Evolutionary conservation across 2,888 invertebrate species (phyloP), one percentile per base, ranked within the genome.

Genomic region (Platycnemis pennipes): DNA sequence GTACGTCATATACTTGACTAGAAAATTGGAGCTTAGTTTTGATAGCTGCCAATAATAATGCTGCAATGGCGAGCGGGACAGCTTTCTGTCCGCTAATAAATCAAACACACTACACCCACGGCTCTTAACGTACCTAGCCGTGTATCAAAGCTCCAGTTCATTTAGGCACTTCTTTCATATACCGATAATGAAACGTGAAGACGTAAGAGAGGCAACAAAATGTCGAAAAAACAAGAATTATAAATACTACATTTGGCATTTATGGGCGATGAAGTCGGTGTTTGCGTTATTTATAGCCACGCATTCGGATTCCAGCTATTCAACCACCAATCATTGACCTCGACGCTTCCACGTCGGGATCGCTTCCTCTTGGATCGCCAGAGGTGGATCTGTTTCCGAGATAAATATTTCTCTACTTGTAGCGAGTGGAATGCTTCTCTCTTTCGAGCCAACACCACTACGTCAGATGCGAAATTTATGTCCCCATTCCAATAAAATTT

Each of bases 221-320:
- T 31, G 69, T 69, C 69, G 31, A 63, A 26, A 63, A 26, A 63
- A 63, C 31, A 69, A 69, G 31, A 69, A 69, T 31, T 31, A 19
- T n/a, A 69, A 69, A 69, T n/a, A 69, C 69, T 69, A 31, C 69
- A 31, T 69, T 31, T 69, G 69, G 69, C n/a, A 69, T 69, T 69
- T n/a, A 69, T 31, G 31, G 31, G 7, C 31, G 69, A 69, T 69
- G 69, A 69, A 69, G 31, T 69, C 69, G 69, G 69, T 69, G 31
- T 8, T 8, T 13, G 31, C 5, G 69, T 69, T 69, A 69, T 69
- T 31, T 7, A 69, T 31, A n/a, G 22, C 69, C 13, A n/a, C 31
- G 31, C 31, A 69, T 69, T 69, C 31, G 69, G 31, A 69, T 69
- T n/a, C n/a, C 69, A 69, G 69, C n/a, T 69, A 69, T 69, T 31